Evolutionary conservation across 2,113 vertebrate species (phyloP).

Genomic region (Erpornis zantholeuca): DNA sequence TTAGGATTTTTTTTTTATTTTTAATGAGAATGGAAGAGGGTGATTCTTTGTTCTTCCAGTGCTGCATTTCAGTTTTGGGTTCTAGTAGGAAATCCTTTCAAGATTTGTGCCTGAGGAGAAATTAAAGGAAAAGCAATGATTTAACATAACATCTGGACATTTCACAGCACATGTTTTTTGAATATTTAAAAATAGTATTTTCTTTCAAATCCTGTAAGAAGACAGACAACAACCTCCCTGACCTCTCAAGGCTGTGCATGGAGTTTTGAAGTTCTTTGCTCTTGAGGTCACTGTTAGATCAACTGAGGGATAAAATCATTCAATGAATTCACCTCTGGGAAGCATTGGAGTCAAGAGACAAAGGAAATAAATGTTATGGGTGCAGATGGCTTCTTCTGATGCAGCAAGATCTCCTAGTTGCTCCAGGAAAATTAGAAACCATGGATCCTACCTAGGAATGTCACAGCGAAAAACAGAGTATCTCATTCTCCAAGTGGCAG

Average conservation of each 20-base stretch:
- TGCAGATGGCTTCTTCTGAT: background rate
- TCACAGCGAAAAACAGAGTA: background rate
- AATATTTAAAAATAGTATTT: background rate
- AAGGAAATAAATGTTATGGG: background rate
- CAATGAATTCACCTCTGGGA: background rate
- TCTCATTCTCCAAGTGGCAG: background rate
- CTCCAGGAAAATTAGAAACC: background rate
- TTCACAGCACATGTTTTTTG: background rate
- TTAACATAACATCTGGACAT: background rate
- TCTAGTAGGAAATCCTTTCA: background rate
- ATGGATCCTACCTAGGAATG: background rate
- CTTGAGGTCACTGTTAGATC: background rate
- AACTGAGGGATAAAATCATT: background rate
- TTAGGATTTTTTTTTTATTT: background rate
- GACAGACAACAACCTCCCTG: background rate
- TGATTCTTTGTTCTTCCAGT: background rate
- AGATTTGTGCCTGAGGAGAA: background rate
- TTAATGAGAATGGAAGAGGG: background rate
- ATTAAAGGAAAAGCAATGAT: background rate
- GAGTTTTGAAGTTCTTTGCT: background rate
- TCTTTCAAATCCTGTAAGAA: background rate
- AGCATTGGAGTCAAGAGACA: background rate
- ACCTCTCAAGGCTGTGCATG: background rate
- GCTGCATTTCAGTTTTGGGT: background rate
- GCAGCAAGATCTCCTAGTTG: background rate